Conservation (phyloP, 1,140 invertebrate genomes). For the Octopus bimaculoides region DNA sequence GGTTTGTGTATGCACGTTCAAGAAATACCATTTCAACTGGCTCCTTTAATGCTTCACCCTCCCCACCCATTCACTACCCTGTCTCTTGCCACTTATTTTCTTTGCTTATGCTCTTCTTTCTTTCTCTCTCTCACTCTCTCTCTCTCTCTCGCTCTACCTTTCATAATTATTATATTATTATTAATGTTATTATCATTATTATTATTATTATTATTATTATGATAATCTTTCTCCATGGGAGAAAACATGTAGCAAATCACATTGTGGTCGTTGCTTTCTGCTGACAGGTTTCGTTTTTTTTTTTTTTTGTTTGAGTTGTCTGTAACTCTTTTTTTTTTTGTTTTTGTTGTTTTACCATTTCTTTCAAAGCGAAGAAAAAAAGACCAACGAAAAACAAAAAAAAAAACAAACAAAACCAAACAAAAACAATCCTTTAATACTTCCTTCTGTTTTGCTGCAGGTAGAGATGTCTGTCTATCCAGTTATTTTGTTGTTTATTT, state of each 20-base stretch:
- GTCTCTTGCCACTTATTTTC: too few species aligned
- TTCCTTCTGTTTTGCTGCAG: background rate
- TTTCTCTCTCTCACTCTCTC: background rate
- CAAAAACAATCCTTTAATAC: background rate
- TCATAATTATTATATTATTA: background rate
- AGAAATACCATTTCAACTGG: too few species aligned
- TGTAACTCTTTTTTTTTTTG: too few species aligned
- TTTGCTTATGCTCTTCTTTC: too few species aligned
- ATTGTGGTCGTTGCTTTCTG: constrained; percentile 5
- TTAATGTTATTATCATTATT: background rate
- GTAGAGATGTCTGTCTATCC: constrained; percentile 4
- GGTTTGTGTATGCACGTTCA: too few species aligned
- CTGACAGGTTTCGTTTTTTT: background rate
- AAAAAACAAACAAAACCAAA: too few species aligned
- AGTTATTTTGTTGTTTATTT: background rate
- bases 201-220: background rate
- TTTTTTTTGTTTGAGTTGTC: background rate
- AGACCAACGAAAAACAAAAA: too few species aligned
- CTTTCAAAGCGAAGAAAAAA: too few species aligned
- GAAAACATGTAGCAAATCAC: background rate
- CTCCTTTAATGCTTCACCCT: too few species aligned
- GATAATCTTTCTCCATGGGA: constrained; percentile 8
- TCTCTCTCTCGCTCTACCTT: background rate
- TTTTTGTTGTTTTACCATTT: too few species aligned
- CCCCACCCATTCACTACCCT: too few species aligned